A percentile compares a stretch with the other conserved stretches of the same genome.
These are phyloP conservation scores for Lethenteron reissneri DNA, from an alignment of 2,113 vertebrate genomes.

Conservation along the genomic window DNA sequence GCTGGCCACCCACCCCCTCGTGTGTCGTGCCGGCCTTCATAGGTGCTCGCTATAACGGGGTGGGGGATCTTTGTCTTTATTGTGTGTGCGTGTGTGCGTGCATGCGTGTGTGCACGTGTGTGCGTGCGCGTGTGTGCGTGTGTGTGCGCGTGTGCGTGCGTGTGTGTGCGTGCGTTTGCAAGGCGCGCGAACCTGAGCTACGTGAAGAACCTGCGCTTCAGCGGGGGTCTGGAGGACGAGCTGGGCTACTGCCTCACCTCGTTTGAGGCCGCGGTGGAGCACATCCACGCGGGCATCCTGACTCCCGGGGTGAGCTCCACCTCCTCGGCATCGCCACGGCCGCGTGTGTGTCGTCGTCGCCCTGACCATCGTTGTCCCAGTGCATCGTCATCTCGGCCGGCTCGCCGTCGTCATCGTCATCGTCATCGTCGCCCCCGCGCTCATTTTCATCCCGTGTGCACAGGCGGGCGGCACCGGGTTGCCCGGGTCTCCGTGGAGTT, in stretches of 20 bases:
- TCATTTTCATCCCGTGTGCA: too few relatives aligned
- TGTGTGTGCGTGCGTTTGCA: constrained; percentile 7
- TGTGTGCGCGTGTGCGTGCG: too few relatives aligned
- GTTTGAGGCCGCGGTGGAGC: constrained; percentile 63
- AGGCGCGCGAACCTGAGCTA: constrained; percentile 97
- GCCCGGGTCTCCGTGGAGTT: too few relatives aligned
- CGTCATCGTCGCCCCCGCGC: too few relatives aligned
- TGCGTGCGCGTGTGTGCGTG: too few relatives aligned
- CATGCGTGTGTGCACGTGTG: too few relatives aligned
- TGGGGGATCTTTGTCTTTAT: too few relatives aligned
- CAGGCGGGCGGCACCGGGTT: too few relatives aligned
- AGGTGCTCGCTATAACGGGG: too few relatives aligned
- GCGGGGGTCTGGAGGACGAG: constrained; percentile 62
- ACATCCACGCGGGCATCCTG: constrained; percentile 63
- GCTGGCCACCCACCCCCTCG: too few relatives aligned
- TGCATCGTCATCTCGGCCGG: not conserved
- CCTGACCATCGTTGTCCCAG: not conserved
- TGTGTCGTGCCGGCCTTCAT: too few relatives aligned
- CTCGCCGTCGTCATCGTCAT: not conserved
- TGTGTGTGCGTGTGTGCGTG: too few relatives aligned
- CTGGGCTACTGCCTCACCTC: constrained; percentile 84
- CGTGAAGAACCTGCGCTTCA: constrained; percentile 82
- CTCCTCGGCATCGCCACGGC: not conserved
- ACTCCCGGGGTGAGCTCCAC: constrained; percentile 11
- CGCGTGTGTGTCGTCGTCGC: not conserved